Percentiles rank a stretch among this genome's conserved stretches.
Evolutionary conservation across 2,888 invertebrate genomes (phyloP).

Genomic region (Athalia circularis): DNA sequence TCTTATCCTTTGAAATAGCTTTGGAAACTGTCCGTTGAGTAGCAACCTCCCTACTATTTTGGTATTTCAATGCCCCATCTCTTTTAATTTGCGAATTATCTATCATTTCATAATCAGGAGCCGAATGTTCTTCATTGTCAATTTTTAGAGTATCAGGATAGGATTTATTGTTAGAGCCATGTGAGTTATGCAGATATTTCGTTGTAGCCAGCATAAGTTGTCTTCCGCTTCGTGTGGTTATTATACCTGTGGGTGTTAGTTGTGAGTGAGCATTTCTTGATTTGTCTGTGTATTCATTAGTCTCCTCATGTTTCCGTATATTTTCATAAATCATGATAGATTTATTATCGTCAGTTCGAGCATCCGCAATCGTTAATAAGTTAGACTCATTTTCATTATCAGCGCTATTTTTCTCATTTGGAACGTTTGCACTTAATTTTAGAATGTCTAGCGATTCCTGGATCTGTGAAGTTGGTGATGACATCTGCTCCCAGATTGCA

Average conservation of each 20-base stretch:
- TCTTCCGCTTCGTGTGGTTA: constrained; percentile 37
- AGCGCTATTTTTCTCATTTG: not conserved
- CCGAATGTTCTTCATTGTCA: not conserved
- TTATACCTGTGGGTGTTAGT: constrained; percentile 26
- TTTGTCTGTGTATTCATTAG: constrained; percentile 13
- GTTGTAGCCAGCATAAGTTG: constrained; percentile 27
- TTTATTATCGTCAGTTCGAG: not conserved
- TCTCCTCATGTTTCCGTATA: not conserved
- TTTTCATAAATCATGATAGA: constrained; percentile 1
- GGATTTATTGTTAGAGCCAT: not conserved
- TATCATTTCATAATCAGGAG: constrained; percentile 11
- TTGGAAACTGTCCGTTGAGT: not conserved
- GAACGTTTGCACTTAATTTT: constrained; percentile 6
- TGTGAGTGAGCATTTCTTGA: constrained; percentile 6
- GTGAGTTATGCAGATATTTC: constrained; percentile 12
- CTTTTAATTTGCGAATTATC: constrained; percentile 25
- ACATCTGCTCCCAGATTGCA: not conserved
- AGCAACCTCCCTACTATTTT: not conserved
- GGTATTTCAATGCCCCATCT: not conserved
- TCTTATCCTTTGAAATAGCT: not conserved
- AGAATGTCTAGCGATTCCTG: constrained; percentile 22
- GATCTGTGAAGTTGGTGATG: constrained; percentile 25
- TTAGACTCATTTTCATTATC: not conserved
- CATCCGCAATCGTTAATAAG: not conserved
- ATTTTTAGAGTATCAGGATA: not conserved